Base-by-base conservation (phyloP, 2,888 invertebrate species). In the Nomada fucata region DNA sequence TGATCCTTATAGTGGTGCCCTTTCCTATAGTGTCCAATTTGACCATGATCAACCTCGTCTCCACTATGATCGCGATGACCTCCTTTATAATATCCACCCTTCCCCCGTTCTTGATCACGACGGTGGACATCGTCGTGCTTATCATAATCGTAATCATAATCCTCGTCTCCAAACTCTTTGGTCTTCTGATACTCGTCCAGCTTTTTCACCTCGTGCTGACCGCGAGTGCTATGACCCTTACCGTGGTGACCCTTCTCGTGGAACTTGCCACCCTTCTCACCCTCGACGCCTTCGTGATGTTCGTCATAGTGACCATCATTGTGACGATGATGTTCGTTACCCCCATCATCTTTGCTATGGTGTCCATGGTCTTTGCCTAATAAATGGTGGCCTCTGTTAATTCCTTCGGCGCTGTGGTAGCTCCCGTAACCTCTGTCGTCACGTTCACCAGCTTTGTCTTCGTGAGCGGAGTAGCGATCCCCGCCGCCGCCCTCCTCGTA, bases 201-300 rank as follows among this genome's bases (percentile, higher is more conserved):
- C 91, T 97, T 97, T 94, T 98, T 97, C 18, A 97, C 95, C 92
- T 97, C 96, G 92, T 97, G 97, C 86, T 97, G 97, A 77, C 97
- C 97, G 93, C 97, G 97, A 86, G 97, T 97, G 84, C 96, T 96
- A 94, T 97, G 97, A 0, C 97, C 97, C 91, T 97, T 97, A 84
- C 96, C 97, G 93, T 96, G 97, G 87, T 96, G 95, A 18, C 97
- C 97, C 80, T 96, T 95, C 88, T 96, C 96, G 83, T 94, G 95
- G 89, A 95, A 96, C 89, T 95, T 95, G 89, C 95, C 95, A 0
- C 95, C 96, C 84, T 96, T 96, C 86, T 95, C 95, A 20, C 96
- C 96, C 85, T 96, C 96, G 84, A 96, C 95, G 13, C 95, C 96
- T 84, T 95, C 95, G 89, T 96, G 95, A 78, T 96, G 95, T 86